Conservation (phyloP, 2,797 vertebrate species). For the Rhodeus uyekii region DNA sequence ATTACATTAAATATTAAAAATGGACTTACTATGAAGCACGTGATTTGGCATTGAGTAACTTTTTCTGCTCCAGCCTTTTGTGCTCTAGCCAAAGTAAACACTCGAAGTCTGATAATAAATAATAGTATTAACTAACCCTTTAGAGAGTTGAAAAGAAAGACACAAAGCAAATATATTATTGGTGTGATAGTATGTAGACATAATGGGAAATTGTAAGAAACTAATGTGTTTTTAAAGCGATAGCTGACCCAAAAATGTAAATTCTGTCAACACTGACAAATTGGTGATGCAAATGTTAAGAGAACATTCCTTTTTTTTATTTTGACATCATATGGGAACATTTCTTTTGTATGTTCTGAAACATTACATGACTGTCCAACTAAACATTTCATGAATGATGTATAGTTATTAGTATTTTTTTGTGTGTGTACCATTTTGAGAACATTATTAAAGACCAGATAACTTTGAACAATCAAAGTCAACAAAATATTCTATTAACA, state of each 20-base stretch:
- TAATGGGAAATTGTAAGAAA: not conserved
- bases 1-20: constrained; percentile 47
- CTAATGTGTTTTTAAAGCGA: not conserved
- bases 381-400: not conserved
- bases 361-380: not conserved
- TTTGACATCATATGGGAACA: not conserved
- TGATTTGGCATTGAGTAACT: constrained; percentile 1
- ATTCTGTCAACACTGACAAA: too few relatives aligned
- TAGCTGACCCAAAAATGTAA: not conserved
- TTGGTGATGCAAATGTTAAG: too few relatives aligned
- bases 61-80: not conserved
- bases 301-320: too few relatives aligned
- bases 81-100: constrained; percentile 16
- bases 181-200: not conserved
- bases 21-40: constrained; percentile 11
- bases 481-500: too few relatives aligned
- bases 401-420: not conserved
- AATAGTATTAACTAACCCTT: constrained; percentile 5
- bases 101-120: constrained; percentile 16
- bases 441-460: not conserved
- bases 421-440: not conserved
- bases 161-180: constrained; percentile 3
- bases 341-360: not conserved
- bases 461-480: too few relatives aligned
- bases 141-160: not conserved